Base-by-base conservation (phyloP, 2,888 invertebrate genomes). In the Icerya purchasi region DNA sequence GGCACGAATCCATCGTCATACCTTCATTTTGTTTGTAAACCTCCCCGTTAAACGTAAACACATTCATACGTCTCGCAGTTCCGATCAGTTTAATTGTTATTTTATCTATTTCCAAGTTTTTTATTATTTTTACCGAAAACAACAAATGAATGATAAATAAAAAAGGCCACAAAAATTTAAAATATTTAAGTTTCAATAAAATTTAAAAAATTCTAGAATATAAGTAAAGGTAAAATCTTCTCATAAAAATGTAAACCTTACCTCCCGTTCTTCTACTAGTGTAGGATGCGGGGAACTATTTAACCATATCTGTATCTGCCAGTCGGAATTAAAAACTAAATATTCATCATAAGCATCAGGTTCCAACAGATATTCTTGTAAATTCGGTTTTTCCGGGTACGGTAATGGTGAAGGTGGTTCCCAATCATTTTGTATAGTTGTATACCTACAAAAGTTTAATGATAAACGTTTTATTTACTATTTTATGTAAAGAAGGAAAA, bases 321-420 rank as follows among this genome's bases (percentile, higher is more conserved):
- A 61, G 14, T 62, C 61, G 20, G 61, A 3, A 54, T 61, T 63
- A 21, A 63, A 62, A 50, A 62, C 83, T 82, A 22, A 91, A 73
- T 86, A 98, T 72, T 97, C 96, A 75, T 98, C 98, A 68, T 86
- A 90, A 58, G 93, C 89, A 74, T 97, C 94, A 0, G 88, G 86
- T 69, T 97, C 93, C 71, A 88, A 78, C 51, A 97, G 76, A 75
- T 90, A 97, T 74, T 84, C 86, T 71, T 91, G 87, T 61, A 97
- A 75, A 75, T 98, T 96, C 51, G 86, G 86, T 70, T 91, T 86
- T 61, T 92, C 87, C 70, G 86, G 84, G 74, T 90, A 97, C 0
- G 89, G 84, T 69, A 87, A 85, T 0, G 88, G 84, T 56, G 81
- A 79, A 53, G 97, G 97, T 0, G 88, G 83, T 64, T 86, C 85